phyloP scores from a whole-genome alignment of 2,797 vertebrate species.

The Rhinoraja longicauda region DNA sequence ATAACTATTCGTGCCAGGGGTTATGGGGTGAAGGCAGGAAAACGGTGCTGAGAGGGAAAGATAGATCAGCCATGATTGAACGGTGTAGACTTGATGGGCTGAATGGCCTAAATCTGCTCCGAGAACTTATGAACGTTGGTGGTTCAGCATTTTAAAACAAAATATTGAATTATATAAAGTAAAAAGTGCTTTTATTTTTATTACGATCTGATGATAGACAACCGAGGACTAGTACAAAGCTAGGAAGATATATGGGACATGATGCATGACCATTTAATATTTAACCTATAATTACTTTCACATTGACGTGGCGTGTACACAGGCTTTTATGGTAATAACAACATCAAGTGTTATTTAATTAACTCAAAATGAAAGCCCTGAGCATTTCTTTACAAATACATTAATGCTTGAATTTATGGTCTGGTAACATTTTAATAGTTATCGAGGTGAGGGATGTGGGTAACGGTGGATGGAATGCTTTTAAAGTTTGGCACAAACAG shows the following conservation, averaged over 20 bases:
- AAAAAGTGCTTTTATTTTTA: background rate
- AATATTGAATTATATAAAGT: background rate
- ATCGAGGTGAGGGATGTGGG: background rate
- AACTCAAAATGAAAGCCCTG: background rate
- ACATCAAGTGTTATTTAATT: background rate
- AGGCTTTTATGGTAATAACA: background rate
- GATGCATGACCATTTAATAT: background rate
- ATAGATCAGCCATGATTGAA: too few relatives aligned
- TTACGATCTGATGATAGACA: background rate
- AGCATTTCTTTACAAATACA: background rate
- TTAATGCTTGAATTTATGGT: constrained; percentile 1
- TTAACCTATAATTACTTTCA: background rate
- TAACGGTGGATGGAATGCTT: background rate
- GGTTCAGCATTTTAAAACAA: background rate
- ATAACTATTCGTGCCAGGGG: background rate
- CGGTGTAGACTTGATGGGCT: too few relatives aligned
- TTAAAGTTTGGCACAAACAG: constrained; percentile 11
- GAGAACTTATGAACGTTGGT: background rate
- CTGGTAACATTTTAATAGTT: background rate
- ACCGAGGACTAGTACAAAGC: background rate
- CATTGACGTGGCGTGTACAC: background rate
- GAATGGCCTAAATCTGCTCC: too few relatives aligned
- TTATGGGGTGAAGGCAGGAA: too few relatives aligned
- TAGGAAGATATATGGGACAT: background rate
- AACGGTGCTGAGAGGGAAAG: too few relatives aligned